These are phyloP conservation scores for Malacoctenus gilli DNA, from an alignment of 2,797 vertebrate species.

Conservation along the genomic window DNA sequence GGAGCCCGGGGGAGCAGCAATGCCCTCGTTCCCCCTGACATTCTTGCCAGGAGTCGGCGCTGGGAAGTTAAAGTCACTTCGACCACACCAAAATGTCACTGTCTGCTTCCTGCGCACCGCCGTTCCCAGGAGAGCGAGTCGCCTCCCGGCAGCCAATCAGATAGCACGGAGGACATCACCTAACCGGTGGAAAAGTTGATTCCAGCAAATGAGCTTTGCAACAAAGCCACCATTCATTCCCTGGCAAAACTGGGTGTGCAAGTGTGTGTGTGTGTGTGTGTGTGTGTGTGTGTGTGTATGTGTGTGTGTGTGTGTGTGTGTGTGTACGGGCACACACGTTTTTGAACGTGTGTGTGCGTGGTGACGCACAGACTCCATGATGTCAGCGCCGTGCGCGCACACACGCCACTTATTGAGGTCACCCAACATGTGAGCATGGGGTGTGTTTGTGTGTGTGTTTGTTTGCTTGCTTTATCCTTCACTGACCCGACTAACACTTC, in stretches of 20 bases:
- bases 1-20: slow-evolving; percentile 43
- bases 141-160: slow-evolving; percentile 50
- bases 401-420: slow-evolving; percentile 47
- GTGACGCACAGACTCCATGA: slow-evolving; percentile 63
- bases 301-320: slow-evolving; percentile 15
- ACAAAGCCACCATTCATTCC: slow-evolving; percentile 82
- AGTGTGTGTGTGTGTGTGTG: background rate
- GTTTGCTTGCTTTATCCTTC: slow-evolving; percentile 33
- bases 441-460: slow-evolving; percentile 22
- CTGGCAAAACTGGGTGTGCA: slow-evolving; percentile 60
- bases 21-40: slow-evolving; percentile 38
- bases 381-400: slow-evolving; percentile 45
- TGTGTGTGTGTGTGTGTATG: background rate
- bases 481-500: slow-evolving; percentile 30
- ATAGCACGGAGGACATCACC: slow-evolving; percentile 43
- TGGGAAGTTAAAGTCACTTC: slow-evolving; percentile 45
- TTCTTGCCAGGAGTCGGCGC: slow-evolving; percentile 36
- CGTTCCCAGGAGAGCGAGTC: slow-evolving; percentile 37
- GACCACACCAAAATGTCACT: slow-evolving; percentile 58
- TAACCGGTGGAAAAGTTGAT: slow-evolving; percentile 75
- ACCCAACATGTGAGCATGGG: slow-evolving; percentile 33
- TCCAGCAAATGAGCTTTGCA: slow-evolving; percentile 52
- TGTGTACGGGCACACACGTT: slow-evolving; percentile 19
- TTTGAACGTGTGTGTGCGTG: slow-evolving; percentile 25
- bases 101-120: slow-evolving; percentile 49